Evolutionary conservation across 2,113 vertebrate genomes (phyloP), one percentile per base, ranked within the genome.

Genomic region (Atractosteus spatula): DNA sequence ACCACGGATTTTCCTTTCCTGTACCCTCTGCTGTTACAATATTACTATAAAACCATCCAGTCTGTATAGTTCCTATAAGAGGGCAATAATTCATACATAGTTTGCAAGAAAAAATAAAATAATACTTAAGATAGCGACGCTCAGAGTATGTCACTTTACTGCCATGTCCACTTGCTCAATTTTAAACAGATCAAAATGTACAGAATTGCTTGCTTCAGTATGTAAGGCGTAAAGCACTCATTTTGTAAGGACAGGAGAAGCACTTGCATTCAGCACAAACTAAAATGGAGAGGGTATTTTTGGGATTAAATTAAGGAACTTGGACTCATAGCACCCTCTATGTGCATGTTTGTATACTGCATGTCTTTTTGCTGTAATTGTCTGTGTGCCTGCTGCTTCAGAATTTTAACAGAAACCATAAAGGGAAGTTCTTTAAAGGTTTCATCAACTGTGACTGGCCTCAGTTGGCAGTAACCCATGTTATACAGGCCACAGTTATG

Each of bases 391-490:
- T 69, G 80, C 82, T 90, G 80, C 79, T 78, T 81, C 77, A 83
- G 88, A 87, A 91, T 87, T 92, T 93, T 92, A 91, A 89, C 86
- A 88, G 87, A 84, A 94, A 94, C 89, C 91, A 94, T 91, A 95
- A 91, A 95, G 89, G 87, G 81, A 79, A 87, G 90, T 89, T 92
- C 90, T 94, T 93, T 94, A 83, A 90, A 96, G 93, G 93, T 93
- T 95, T 95, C 93, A 93, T 96, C 94, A 94, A 94, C 90, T 92
- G 90, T 88, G 85, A 88, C 87, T 91, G 92, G 93, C 92, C 92
- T 90, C 91, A 89, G 83, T 89, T 93, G 92, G 92, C 92, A 95
- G 92, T 95, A 94, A 95, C 93, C 95, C 94, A 89, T 95, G 94
- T 95, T 96, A 94, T 92, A 94, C 92, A 95, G 93, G 93, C 93